Base-by-base conservation (phyloP, 1,140 invertebrate genomes). In the Drosophila oshimai region DNA sequence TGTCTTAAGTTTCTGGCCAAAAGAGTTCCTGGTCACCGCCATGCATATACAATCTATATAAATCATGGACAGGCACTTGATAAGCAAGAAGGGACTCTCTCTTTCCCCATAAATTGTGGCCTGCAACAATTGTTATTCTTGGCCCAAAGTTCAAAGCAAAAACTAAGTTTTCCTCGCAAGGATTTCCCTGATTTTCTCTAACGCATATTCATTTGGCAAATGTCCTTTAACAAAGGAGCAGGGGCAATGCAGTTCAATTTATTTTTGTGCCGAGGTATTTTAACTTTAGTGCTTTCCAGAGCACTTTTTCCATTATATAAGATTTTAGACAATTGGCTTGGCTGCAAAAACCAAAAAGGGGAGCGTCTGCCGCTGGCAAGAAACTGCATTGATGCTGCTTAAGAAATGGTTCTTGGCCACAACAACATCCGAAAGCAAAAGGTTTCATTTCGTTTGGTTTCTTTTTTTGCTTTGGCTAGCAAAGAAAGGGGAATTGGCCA, bases 291-390 rank as follows among this genome's bases (percentile, higher is more conserved):
- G 67, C 47, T 58, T 13, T 20, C 29, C 58, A 18, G 37, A 42
- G 69, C 60, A 37, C 42, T 72, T 84, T 83, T 84, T 79, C 80
- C 68, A 84, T 84, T 86, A 84, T 86, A 86, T 84, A 84, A 79
- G 71, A 84, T 68, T 79, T 84, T 75, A 79, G 79, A 86, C 71
- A 86, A 84, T 84, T 84, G 74, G 42, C 60, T 73, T 42, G 46
- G 33, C 28, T 34, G 18, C 49, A 13, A 47, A 22, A 60, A 46
- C 36, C 5, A 29, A 17, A 24, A n/a, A 17, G 15, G 12, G 31
- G 13, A 17, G 29, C 29, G 41, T 22, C 18, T 22, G 33, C 26
- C 28, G 28, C 9, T 46, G 28, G 65, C 61, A 67, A 68, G 61
- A 44, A 68, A 54, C 45, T 44, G 64, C 61, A 62, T 47, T 31